These are phyloP conservation scores for Nesoenas mayeri DNA, from an alignment of 2,113 vertebrate genomes.

Conservation along the genomic window DNA sequence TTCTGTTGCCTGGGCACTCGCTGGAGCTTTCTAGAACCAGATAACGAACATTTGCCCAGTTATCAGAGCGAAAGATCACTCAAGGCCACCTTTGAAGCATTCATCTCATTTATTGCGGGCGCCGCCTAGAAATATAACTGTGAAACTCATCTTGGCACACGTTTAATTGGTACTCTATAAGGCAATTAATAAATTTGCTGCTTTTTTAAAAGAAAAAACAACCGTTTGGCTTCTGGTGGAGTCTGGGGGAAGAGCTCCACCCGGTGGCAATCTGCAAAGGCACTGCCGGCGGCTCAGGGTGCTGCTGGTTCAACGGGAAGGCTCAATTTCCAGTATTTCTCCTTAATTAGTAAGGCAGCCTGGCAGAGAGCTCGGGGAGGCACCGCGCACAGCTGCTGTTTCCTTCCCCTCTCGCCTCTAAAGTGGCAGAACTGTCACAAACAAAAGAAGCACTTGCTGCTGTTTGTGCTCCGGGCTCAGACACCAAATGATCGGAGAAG, in stretches of 20 bases:
- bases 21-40: background rate
- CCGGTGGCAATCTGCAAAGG: background rate
- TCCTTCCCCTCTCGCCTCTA: background rate
- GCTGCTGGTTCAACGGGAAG: fast-evolving
- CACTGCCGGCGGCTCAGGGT: background rate
- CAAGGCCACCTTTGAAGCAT: background rate
- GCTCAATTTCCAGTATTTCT: background rate
- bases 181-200: background rate
- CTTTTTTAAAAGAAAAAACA: background rate
- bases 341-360: background rate
- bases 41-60: background rate
- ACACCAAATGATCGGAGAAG: fast-evolving
- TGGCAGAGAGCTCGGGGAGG: fast-evolving
- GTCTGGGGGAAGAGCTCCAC: conserved; percentile 45
- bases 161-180: background rate
- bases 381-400: background rate
- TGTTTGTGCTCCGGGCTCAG: background rate
- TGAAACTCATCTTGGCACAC: background rate
- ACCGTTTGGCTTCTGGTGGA: fast-evolving
- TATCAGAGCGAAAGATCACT: background rate
- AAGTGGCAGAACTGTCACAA: background rate
- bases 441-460: background rate
- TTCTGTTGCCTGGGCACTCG: background rate
- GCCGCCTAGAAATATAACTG: background rate
- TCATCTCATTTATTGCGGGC: conserved; percentile 3